A percentile compares a stretch with the other conserved stretches of the same genome.
These are phyloP conservation scores for Papilio machaon DNA, from an alignment of 1,140 invertebrate species.

Conservation along the genomic window DNA sequence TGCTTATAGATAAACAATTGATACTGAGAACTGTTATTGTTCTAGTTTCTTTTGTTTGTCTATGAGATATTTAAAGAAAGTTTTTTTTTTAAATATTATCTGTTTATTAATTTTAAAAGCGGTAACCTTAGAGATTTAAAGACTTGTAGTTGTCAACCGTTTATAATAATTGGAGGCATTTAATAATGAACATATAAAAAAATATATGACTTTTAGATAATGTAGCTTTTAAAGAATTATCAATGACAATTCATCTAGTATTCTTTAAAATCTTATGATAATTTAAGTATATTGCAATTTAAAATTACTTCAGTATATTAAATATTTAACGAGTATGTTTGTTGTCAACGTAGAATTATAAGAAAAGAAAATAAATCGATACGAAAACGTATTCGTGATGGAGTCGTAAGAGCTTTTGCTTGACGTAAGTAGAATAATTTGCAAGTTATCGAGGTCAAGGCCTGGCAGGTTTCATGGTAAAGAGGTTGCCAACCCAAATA, in stretches of 20 bases:
- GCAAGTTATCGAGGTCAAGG: slow-evolving; percentile 34
- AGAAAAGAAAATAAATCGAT: slow-evolving; percentile 3
- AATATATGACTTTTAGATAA: not conserved
- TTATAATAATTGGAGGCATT: too few relatives aligned
- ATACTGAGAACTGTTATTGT: slow-evolving; percentile 6
- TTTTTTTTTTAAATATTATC: too few relatives aligned
- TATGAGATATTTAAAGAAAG: not conserved
- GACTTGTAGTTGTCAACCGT: too few relatives aligned
- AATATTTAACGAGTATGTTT: not conserved
- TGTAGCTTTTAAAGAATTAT: not conserved
- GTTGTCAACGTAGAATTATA: not conserved
- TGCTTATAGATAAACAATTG: slow-evolving; percentile 23
- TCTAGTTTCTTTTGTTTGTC: not conserved
- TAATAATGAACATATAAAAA: too few relatives aligned
- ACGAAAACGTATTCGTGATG: not conserved
- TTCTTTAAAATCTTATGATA: too few relatives aligned
- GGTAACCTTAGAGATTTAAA: too few relatives aligned
- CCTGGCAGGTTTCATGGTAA: slow-evolving; percentile 34
- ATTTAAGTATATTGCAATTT: not conserved
- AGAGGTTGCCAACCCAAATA: slow-evolving; percentile 31
- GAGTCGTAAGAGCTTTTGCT: slow-evolving; percentile 24
- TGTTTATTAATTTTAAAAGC: too few relatives aligned
- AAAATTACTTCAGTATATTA: not conserved
- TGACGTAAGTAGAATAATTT: slow-evolving; percentile 33
- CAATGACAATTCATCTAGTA: not conserved